Evolutionary conservation across 1,140 invertebrate species (phyloP).

Genomic region (Drosophila pseudoananassae): DNA sequence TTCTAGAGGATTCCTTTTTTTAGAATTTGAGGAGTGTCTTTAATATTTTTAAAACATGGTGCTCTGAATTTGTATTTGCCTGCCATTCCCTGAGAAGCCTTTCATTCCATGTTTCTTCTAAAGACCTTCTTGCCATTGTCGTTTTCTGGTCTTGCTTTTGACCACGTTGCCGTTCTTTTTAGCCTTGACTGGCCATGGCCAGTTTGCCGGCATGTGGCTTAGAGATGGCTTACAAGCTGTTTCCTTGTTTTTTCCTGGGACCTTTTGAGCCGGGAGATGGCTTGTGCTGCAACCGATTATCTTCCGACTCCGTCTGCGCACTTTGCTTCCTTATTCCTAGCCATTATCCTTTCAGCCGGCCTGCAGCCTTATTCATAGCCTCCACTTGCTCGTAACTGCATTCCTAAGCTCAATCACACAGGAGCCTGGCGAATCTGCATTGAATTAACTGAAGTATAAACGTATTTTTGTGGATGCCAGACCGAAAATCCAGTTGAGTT

Average conservation of each 20-base stretch:
- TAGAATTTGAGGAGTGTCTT: too few species aligned
- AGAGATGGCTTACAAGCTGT: slow-evolving; percentile 39
- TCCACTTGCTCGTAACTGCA: slow-evolving; percentile 14
- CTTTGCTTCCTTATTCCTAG: background rate
- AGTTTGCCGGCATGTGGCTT: slow-evolving; percentile 41
- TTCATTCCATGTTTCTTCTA: slow-evolving; percentile 1
- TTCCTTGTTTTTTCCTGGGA: slow-evolving; percentile 30
- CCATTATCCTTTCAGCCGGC: slow-evolving; percentile 23
- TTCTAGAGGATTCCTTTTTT: background rate
- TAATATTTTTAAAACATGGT: too few species aligned
- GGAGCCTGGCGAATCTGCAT: slow-evolving; percentile 13
- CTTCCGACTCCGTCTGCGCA: slow-evolving; percentile 12
- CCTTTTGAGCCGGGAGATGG: slow-evolving; percentile 5
- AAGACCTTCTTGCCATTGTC: slow-evolving; percentile 15
- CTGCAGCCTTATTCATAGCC: slow-evolving; percentile 21
- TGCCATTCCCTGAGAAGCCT: background rate
- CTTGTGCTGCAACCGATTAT: slow-evolving; percentile 35
- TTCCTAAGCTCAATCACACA: slow-evolving; percentile 41
- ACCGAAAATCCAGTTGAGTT: slow-evolving; percentile 7
- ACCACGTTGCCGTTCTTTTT: background rate
- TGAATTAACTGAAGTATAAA: slow-evolving; percentile 22
- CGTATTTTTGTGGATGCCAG: slow-evolving; percentile 8
- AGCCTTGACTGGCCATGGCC: slow-evolving; percentile 10
- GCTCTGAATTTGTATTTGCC: background rate
- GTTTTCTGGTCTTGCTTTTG: slow-evolving; percentile 7